These are phyloP conservation scores for Muscicapa adusta DNA, from an alignment of 2,113 vertebrate species.

Conservation along the genomic window DNA sequence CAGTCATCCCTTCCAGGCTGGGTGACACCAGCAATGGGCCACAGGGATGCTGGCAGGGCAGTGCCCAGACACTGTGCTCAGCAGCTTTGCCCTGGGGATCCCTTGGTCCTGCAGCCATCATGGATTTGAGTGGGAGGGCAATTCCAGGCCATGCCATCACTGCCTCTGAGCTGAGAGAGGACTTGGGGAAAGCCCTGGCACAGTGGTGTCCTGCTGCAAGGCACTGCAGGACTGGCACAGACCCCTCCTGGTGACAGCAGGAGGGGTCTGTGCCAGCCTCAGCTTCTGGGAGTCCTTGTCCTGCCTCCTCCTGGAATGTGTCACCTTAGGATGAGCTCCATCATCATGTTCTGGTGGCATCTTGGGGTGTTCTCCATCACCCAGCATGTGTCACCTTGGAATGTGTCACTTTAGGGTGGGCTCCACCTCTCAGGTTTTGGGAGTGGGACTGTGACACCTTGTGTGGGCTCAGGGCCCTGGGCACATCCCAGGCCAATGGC, in stretches of 20 bases:
- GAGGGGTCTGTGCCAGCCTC: neutral
- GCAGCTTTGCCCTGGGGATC: neutral
- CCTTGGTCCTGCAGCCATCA: neutral
- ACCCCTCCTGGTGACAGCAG: neutral
- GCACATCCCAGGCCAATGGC: neutral
- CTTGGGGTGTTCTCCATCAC: neutral
- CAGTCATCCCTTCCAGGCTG: neutral
- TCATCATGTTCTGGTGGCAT: neutral
- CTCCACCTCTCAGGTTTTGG: neutral
- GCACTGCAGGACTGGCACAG: neutral
- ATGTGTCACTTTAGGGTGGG: neutral
- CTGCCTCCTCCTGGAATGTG: neutral
- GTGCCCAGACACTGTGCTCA: neutral
- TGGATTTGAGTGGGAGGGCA: neutral
- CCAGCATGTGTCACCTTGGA: neutral
- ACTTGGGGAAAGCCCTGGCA: neutral
- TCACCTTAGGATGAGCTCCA: neutral
- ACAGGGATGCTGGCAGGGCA: fast-evolving
- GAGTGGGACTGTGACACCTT: neutral
- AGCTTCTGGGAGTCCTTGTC: neutral
- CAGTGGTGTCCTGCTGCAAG: neutral
- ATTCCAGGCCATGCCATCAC: neutral
- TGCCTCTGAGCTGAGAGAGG: neutral
- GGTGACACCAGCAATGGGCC: neutral
- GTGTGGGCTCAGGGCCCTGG: neutral